Base-by-base conservation (phyloP, 2,113 vertebrate species). In the Progne subis region DNA sequence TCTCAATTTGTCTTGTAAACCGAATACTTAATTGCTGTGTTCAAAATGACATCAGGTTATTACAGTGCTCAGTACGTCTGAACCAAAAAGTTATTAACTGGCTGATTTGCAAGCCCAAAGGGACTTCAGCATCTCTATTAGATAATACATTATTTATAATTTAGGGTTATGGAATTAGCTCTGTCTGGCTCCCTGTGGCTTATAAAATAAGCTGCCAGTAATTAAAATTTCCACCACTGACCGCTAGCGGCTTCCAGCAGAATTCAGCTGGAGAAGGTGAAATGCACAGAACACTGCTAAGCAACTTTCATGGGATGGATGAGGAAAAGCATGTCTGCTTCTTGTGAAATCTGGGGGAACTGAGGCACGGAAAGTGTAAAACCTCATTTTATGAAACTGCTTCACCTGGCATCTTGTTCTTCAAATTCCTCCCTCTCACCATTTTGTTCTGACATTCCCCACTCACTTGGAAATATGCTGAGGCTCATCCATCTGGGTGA, bases 1-100 rank as follows among this genome's bases (percentile, higher is more conserved):
- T 55, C 34, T 92, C 65, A 60, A 71, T 94, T 91, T 95, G 70
- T 91, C 94, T 92, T 90, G 61, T 92, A 96, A 96, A 90, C 74
- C 1, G 28, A 90, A 87, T 84, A 82, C 53, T 83, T 95, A 92
- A 94, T 91, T 77, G 82, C 88, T 37, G 59, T 88, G 72, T 82
- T 92, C 77, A 72, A 81, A 95, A 89, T 52, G 18, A 89, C 69
- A 89, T 76, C 69, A 78, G 50, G 65, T 94, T 92, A 88, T 96
- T 94, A 81, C n/a, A 92, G 55, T 43, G 50, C 32, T 94, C 80
- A 50, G 53, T 57, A 72, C 6, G 4, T 47, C 80, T 84, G 85
- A 93, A 79, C 49, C 3, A 1, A 86, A 89, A 92, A 95, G 50
- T 61, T 93, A 92, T 78, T 86, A 86, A 83, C 59, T 69, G 65